These are phyloP conservation scores for Drosophila aldrichi DNA, from an alignment of 2,888 invertebrate species.

Conservation along the genomic window DNA sequence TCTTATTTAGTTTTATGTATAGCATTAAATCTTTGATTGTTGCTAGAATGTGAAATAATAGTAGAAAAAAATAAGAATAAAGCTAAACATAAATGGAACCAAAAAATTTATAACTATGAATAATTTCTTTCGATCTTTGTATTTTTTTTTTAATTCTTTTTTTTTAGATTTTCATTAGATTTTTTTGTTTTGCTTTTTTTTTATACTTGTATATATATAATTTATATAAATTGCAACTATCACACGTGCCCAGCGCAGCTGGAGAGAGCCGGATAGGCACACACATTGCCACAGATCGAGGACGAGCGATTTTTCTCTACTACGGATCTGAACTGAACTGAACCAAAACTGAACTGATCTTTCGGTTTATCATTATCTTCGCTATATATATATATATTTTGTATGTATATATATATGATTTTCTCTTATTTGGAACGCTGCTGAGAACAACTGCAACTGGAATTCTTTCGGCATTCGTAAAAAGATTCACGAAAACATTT, in stretches of 20 bases:
- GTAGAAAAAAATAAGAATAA: conserved; percentile 17
- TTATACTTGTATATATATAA: conserved; percentile 56
- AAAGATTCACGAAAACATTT: conserved; percentile 30
- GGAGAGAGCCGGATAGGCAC: conserved; percentile 60
- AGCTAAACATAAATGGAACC: conserved; percentile 57
- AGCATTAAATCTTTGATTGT: conserved; percentile 79
- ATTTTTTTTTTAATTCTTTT: conserved; percentile 46
- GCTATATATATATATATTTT: conserved; percentile 10
- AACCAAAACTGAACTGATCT: conserved; percentile 53
- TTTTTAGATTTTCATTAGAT: conserved; percentile 42
- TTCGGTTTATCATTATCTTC: conserved; percentile 32
- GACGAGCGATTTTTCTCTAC: conserved; percentile 64
- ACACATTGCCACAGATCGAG: conserved; percentile 75
- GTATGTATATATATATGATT: conserved; percentile 8
- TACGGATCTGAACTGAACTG: conserved; percentile 60
- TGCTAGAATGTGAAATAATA: conserved; percentile 58
- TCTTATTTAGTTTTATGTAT: conserved; percentile 63
- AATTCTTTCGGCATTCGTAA: conserved; percentile 51
- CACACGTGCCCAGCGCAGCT: conserved; percentile 74
- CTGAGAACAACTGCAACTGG: conserved; percentile 79
- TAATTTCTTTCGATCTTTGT: conserved; percentile 53
- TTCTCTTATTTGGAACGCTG: conserved; percentile 56
- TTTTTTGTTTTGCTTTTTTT: conserved; percentile 34
- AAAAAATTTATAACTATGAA: conserved; percentile 57
- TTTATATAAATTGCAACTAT: conserved; percentile 81